A percentile compares a stretch with the other conserved stretches of the same genome.
Evolutionary conservation across 2,888 invertebrate genomes (phyloP).

Genomic region (Oxystoma pomonae): DNA sequence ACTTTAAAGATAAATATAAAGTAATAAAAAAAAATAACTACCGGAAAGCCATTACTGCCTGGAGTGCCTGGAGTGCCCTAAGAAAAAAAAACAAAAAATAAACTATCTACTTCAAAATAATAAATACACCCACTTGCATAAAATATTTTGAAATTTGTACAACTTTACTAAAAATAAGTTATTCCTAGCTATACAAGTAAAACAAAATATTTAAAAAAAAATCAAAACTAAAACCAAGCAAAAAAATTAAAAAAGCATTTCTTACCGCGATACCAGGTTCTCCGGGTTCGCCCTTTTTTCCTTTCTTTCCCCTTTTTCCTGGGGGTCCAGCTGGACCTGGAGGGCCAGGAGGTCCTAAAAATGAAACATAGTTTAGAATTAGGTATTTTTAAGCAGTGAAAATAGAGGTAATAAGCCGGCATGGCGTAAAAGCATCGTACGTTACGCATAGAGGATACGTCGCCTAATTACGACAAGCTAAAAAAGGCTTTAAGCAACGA

Average conservation of each 20-base stretch:
- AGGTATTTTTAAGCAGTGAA: too few relatives aligned
- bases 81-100: slow-evolving; percentile 43
- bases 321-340: slow-evolving; percentile 79
- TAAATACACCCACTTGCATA: too few relatives aligned
- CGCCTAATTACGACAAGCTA: too few relatives aligned
- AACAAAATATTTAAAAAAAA: too few relatives aligned
- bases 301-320: slow-evolving; percentile 84
- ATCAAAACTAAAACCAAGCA: not conserved
- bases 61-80: slow-evolving; percentile 78
- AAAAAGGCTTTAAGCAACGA: too few relatives aligned
- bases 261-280: slow-evolving; percentile 78
- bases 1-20: too few relatives aligned
- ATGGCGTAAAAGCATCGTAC: too few relatives aligned
- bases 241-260: not conserved
- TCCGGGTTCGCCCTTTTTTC: slow-evolving; percentile 83
- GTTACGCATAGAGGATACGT: too few relatives aligned
- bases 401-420: too few relatives aligned
- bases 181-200: not conserved
- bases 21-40: slow-evolving; percentile 56
- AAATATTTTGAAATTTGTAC: too few relatives aligned
- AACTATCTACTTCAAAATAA: too few relatives aligned
- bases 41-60: slow-evolving; percentile 89
- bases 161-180: not conserved
- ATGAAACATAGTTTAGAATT: too few relatives aligned
- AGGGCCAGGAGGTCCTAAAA: slow-evolving; percentile 55